Conservation (phyloP, 2,888 invertebrate species). For the Amphimallon solstitiale region DNA sequence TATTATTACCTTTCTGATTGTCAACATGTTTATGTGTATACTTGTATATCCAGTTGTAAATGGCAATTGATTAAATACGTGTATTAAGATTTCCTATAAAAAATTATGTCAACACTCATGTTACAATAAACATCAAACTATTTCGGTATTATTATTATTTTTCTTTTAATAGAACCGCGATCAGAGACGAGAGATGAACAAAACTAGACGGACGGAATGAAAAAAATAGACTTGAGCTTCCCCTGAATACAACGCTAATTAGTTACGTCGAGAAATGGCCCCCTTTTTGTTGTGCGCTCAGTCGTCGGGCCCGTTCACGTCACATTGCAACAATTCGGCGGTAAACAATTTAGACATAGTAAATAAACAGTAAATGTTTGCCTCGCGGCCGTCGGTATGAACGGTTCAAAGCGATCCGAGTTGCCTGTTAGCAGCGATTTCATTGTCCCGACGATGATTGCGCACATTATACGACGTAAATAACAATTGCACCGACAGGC, state of each 20-base stretch:
- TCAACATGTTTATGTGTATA: too few species aligned
- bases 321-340: conserved; percentile 39
- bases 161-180: neutral
- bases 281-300: conserved; percentile 18
- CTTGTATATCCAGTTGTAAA: too few species aligned
- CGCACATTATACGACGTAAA: conserved; percentile 60
- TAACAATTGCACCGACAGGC: conserved; percentile 62
- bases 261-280: conserved; percentile 8
- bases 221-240: neutral
- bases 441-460: conserved; percentile 61
- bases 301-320: conserved; percentile 22
- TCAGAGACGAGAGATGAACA: neutral
- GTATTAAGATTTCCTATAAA: neutral
- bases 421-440: conserved; percentile 56
- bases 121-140: too few species aligned
- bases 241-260: conserved; percentile 36
- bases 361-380: conserved; percentile 43
- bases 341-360: conserved; percentile 48
- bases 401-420: conserved; percentile 48
- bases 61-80: too few species aligned
- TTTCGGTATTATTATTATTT: neutral
- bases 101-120: too few species aligned
- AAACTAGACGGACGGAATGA: too few species aligned
- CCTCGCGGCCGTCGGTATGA: conserved; percentile 48
- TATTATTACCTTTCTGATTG: too few species aligned